A percentile compares a stretch with the other conserved stretches of the same genome.
These are phyloP conservation scores for Cacoxenus indagator DNA, from an alignment of 2,888 invertebrate species.

Conservation along the genomic window DNA sequence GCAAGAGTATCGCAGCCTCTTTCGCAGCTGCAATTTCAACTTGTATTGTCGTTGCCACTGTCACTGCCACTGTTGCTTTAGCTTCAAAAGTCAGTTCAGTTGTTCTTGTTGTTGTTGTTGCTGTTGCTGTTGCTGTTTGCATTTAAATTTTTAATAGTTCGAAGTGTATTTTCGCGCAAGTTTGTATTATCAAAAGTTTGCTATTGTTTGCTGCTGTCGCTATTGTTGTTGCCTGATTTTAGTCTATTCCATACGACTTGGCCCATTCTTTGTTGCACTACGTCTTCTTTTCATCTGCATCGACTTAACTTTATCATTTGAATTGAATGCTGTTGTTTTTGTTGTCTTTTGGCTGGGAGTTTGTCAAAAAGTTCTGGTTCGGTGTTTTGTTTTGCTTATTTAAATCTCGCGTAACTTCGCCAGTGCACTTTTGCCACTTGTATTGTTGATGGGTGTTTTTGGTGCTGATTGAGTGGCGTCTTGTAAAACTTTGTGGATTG, in stretches of 20 bases:
- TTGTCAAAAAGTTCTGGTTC: neutral
- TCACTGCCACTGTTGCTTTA: neutral
- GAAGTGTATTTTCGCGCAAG: neutral
- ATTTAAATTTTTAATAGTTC: conserved; percentile 20
- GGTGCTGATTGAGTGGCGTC: neutral
- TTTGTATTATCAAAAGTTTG: conserved; percentile 7
- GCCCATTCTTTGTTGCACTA: neutral
- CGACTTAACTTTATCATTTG: neutral
- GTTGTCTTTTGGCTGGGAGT: neutral
- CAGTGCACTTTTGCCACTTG: neutral
- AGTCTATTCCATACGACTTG: neutral
- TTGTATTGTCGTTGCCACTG: neutral
- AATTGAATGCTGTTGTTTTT: neutral
- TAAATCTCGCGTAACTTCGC: neutral
- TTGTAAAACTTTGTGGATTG: neutral
- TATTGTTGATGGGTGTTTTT: neutral
- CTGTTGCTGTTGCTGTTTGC: neutral
- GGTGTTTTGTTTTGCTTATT: conserved; percentile 5
- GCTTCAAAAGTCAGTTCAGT: neutral
- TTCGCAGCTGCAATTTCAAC: neutral
- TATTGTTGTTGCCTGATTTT: conserved; percentile 3
- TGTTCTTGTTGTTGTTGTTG: neutral
- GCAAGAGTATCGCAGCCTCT: neutral
- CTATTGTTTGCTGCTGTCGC: neutral
- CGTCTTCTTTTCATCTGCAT: neutral